phyloP scores from a whole-genome alignment of 37 sponge, comb jelly and placozoan species.

The Cliona cf. orientalis region DNA sequence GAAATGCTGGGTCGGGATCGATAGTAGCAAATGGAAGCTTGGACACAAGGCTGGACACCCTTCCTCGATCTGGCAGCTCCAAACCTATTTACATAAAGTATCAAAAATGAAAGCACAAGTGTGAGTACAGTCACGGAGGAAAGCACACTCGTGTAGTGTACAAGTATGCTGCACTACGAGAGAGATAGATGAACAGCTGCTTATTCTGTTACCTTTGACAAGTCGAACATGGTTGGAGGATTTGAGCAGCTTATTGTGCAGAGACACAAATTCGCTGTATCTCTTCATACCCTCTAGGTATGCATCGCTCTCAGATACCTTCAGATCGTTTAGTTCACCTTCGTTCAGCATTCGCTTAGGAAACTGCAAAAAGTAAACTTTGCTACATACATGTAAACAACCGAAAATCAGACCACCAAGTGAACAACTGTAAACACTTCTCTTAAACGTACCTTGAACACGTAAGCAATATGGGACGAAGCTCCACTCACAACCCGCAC shows the following conservation, averaged over 20 bases:
- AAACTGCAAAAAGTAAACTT: constrained; percentile 42
- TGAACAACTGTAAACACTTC: not conserved
- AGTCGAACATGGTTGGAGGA: not conserved
- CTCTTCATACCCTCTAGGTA: constrained; percentile 59
- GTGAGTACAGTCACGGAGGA: not conserved
- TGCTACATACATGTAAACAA: not conserved
- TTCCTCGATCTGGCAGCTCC: constrained; percentile 41
- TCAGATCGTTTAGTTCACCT: constrained; percentile 24
- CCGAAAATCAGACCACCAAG: not conserved
- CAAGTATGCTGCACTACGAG: too few relatives aligned
- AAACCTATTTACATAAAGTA: constrained; percentile 32
- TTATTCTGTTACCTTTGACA: constrained; percentile 50
- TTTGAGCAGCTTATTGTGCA: constrained; percentile 18
- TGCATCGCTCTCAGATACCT: constrained; percentile 14
- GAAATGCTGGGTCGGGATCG: constrained; percentile 30
- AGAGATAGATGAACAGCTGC: too few relatives aligned
- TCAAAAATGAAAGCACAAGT: not conserved
- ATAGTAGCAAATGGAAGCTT: constrained; percentile 41
- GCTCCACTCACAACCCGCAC: constrained; percentile 26
- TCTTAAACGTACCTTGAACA: constrained; percentile 48
- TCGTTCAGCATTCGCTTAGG: constrained; percentile 31
- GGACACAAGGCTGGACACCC: constrained; percentile 35
- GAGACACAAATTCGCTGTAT: constrained; percentile 63
- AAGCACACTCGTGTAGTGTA: too few relatives aligned
- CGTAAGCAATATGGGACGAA: constrained; percentile 46